Conservation (phyloP, 2,797 vertebrate genomes). For the Prunella strophiata region DNA sequence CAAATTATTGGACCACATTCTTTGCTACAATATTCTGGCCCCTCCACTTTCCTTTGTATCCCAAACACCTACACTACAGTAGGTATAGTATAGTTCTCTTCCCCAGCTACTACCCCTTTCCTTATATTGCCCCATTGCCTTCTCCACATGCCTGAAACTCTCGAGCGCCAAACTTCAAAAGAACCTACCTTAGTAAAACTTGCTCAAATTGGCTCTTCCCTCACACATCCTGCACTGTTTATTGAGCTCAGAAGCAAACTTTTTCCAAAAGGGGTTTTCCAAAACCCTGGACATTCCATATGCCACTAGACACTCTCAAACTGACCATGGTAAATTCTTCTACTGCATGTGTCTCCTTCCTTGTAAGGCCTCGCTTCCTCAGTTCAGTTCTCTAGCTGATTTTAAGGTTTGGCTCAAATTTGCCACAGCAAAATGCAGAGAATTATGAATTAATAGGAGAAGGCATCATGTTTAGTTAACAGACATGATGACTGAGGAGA, state of each 20-base stretch:
- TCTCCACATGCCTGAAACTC: background rate
- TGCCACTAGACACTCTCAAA: background rate
- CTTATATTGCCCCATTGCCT: background rate
- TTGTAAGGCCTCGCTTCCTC: rapidly evolving
- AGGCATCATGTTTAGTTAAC: background rate
- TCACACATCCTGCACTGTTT: background rate
- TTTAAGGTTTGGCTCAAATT: background rate
- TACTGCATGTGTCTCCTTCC: background rate
- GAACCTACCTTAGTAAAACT: background rate
- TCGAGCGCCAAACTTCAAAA: background rate
- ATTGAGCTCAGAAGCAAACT: background rate
- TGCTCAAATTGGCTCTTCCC: background rate
- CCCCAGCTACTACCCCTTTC: background rate
- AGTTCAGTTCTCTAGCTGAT: background rate
- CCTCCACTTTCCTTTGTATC: background rate
- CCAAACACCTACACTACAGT: background rate
- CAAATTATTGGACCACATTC: background rate
- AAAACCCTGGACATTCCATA: background rate
- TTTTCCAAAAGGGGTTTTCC: background rate
- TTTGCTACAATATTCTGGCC: background rate
- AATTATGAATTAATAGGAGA: background rate
- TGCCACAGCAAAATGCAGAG: background rate
- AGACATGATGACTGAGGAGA: background rate
- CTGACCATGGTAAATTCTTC: background rate
- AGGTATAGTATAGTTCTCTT: background rate